Evolutionary conservation across 2,797 vertebrate genomes (phyloP).

Genomic region (Cetoscarus ocellatus): DNA sequence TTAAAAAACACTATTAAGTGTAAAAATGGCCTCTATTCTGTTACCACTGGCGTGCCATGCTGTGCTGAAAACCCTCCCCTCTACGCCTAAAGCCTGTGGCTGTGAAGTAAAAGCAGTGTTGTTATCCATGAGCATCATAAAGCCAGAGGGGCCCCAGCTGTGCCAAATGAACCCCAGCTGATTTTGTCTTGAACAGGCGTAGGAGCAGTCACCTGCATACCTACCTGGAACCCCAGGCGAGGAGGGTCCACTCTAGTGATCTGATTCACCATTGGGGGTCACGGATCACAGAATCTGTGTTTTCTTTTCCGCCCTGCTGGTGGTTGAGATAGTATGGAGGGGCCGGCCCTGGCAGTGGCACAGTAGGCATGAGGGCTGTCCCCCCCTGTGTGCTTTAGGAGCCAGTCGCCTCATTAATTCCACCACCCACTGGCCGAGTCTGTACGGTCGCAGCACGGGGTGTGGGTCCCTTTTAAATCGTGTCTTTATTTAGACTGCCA

Average conservation of each 20-base stretch:
- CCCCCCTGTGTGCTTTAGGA: conserved; percentile 47
- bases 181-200: conserved; percentile 18
- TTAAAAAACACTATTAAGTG: background rate
- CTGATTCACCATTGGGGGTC: conserved; percentile 52
- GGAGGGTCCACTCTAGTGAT: conserved; percentile 52
- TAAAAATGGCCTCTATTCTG: background rate
- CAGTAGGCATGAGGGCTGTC: conserved; percentile 23
- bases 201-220: conserved; percentile 41
- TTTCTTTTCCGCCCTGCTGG: conserved; percentile 42
- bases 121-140: conserved; percentile 3
- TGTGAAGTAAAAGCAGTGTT: conserved; percentile 6
- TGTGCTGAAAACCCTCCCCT: conserved; percentile 1
- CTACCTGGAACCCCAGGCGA: conserved; percentile 36
- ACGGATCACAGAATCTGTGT: conserved; percentile 61
- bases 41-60: background rate
- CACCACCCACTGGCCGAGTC: conserved; percentile 61
- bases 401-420: conserved; percentile 72
- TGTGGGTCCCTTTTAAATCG: conserved; percentile 43
- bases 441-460: conserved; percentile 19
- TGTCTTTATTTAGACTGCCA: conserved; percentile 43
- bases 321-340: conserved; percentile 40
- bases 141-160: conserved; percentile 37
- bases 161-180: conserved; percentile 29
- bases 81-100: background rate
- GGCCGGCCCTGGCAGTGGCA: conserved; percentile 31